Base-by-base conservation (phyloP, 2,888 invertebrate genomes). In the Calliopum simillimum region DNA sequence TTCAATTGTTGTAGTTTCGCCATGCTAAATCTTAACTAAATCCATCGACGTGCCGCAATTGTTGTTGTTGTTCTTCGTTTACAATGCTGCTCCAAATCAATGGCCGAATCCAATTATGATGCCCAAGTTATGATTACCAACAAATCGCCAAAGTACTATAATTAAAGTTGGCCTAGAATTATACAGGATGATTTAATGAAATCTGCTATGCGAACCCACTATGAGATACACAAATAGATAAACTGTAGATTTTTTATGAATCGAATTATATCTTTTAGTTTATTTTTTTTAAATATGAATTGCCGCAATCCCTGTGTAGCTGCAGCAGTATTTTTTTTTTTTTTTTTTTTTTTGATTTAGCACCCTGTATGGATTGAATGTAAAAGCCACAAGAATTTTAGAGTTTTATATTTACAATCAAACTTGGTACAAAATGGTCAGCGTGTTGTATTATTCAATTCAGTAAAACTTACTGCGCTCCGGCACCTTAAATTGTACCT, bases 381-480 rank as follows among this genome's bases (percentile, higher is more conserved):
- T 23, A 14, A 53, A 53, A 53, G 21, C 21, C 23, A 53, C 53
- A 53, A 53, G 13, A 14, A 53, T 23, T 53, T 8, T 13, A 2
- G 13, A 53, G 33, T 8, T 33, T 33, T 33, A 33, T 8, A 6
- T 2, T 33, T 33, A 4, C 33, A 2, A 33, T 33, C 33, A 33
- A 33, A 33, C 1, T 33, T 33, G 5, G 33, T 3, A 33, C 33
- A 8, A 8, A 19, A 13, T 71, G 74, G 73, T 74, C 74, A 74
- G 74, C 62, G 71, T 69, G 70, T 71, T 70, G 73, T 73, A 74
- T 74, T 74, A 74, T 74, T 74, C 74, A 74, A 74, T 74, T 74
- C 73, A 73, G 71, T 71, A 71, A 73, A 74, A 74, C 70, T 74
- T 8, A 33, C 33, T 6, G 8, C 33, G 2, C 33, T 33, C 8